Conservation (phyloP, 1,140 invertebrate genomes). For the Apis dorsata region DNA sequence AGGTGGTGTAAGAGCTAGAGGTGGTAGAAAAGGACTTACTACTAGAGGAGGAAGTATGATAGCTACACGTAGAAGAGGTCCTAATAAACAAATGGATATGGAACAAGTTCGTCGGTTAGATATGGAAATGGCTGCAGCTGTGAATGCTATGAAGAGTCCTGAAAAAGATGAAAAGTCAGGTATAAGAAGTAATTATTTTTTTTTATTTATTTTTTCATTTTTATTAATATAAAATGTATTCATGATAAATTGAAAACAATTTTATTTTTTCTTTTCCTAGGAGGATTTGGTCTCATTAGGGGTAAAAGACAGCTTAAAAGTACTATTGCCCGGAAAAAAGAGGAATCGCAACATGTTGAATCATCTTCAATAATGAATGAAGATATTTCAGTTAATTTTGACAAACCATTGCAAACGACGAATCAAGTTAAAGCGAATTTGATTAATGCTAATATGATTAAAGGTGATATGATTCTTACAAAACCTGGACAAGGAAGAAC, state of each 20-base stretch:
- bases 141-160: constrained; percentile 77
- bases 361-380: constrained; percentile 28
- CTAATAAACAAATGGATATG: constrained; percentile 75
- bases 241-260: background rate
- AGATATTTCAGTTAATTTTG: constrained; percentile 40
- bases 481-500: constrained; percentile 73
- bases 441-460: constrained; percentile 78
- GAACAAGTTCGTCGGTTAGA: constrained; percentile 77
- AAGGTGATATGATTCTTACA: constrained; percentile 77
- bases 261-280: constrained; percentile 14
- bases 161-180: constrained; percentile 73
- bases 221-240: background rate
- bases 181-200: constrained; percentile 23
- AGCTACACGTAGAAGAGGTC: constrained; percentile 69
- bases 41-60: constrained; percentile 75
- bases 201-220: background rate
- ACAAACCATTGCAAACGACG: constrained; percentile 74
- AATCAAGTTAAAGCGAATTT: constrained; percentile 78
- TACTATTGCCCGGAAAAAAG: constrained; percentile 69
- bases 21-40: constrained; percentile 76
- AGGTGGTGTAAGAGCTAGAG: constrained; percentile 70
- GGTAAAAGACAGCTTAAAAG: constrained; percentile 70
- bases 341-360: constrained; percentile 63
- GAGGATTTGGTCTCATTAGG: constrained; percentile 51
- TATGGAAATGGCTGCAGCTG: constrained; percentile 78